These are phyloP conservation scores for Alviniconcha marisindica DNA, from an alignment of 1,140 invertebrate species.

Conservation along the genomic window DNA sequence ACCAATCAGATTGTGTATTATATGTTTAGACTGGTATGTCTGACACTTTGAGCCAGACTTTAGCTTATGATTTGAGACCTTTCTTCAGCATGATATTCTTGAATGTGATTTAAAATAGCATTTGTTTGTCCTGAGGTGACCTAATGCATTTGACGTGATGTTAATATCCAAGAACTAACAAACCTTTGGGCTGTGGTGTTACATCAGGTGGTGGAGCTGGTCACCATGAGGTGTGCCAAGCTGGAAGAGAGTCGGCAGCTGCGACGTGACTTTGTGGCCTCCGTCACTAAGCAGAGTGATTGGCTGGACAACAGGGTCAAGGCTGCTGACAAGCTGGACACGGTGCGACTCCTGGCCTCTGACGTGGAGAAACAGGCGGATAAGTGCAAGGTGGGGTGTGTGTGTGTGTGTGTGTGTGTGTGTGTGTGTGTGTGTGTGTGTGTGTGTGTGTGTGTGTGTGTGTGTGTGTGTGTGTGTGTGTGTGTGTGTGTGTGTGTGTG, in stretches of 20 bases:
- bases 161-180: too few relatives aligned
- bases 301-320: conserved; percentile 85
- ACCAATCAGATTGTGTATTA: too few relatives aligned
- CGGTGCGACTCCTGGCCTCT: conserved; percentile 82
- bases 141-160: too few relatives aligned
- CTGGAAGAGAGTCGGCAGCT: conserved; percentile 74
- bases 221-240: conserved; percentile 47
- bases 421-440: too few relatives aligned
- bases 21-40: too few relatives aligned
- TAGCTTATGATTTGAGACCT: too few relatives aligned
- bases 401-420: not conserved
- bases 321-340: conserved; percentile 78
- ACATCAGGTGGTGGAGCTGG: conserved; percentile 54
- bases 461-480: conserved; percentile 49
- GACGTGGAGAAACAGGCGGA: conserved; percentile 86
- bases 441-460: too few relatives aligned
- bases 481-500: conserved; percentile 12
- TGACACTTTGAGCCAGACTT: too few relatives aligned
- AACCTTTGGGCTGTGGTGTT: too few relatives aligned
- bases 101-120: too few relatives aligned
- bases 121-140: too few relatives aligned
- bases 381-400: conserved; percentile 80
- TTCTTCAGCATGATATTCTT: too few relatives aligned
- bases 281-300: conserved; percentile 85
- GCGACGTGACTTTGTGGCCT: conserved; percentile 83